phyloP scores from a whole-genome alignment of 2,113 vertebrate genomes.

The Tachysurus vachellii region DNA sequence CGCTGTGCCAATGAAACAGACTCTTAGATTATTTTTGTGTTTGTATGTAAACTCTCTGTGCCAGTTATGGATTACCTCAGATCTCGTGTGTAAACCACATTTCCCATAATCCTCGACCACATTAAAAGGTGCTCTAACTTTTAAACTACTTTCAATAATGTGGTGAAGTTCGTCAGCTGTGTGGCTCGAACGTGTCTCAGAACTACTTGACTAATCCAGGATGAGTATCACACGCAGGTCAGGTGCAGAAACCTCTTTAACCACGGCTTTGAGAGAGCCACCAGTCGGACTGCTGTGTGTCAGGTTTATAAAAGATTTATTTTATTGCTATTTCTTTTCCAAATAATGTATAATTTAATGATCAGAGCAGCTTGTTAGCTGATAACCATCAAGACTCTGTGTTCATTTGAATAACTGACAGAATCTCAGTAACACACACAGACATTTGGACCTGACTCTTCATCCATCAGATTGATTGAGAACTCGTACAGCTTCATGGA shows the following conservation, averaged over 20 bases:
- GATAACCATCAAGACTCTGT: not conserved
- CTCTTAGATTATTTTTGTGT: conserved; percentile 17
- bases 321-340: not conserved
- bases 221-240: not conserved
- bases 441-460: conserved; percentile 5
- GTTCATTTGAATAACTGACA: not conserved
- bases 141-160: conserved; percentile 62
- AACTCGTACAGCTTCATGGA: not conserved
- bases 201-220: not conserved
- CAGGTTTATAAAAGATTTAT: not conserved
- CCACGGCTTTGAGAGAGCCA: not conserved
- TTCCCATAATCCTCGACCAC: conserved; percentile 56
- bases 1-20: conserved; percentile 53
- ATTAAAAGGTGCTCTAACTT: conserved; percentile 71
- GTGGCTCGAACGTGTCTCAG: conserved; percentile 21
- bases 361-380: not conserved
- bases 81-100: conserved; percentile 33
- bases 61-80: conserved; percentile 73
- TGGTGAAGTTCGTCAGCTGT: conserved; percentile 70
- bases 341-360: not conserved
- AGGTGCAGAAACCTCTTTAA: not conserved
- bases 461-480: not conserved
- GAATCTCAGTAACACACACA: not conserved
- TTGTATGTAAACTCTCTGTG: conserved; percentile 50
- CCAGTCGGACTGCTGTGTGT: not conserved